Conservation (phyloP, 2,113 vertebrate genomes). For the Oncorhynchus nerka region DNA sequence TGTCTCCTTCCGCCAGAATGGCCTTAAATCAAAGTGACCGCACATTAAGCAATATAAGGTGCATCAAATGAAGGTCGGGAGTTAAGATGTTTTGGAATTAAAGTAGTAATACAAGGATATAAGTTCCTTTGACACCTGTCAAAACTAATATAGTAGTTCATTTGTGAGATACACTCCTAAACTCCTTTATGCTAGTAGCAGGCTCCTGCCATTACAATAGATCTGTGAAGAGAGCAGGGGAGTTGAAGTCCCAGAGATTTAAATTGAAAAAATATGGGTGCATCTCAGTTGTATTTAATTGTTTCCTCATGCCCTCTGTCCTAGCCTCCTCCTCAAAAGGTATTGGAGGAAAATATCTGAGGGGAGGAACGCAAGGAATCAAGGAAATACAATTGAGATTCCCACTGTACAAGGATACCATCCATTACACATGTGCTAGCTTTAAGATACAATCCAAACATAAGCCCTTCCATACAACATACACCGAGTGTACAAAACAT, state of each 20-base stretch:
- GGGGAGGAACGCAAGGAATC: neutral
- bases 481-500: no score
- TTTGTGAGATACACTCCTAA: no score
- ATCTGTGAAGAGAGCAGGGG: neutral
- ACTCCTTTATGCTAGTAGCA: neutral
- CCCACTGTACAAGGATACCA: no score
- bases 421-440: no score
- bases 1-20: slow-evolving; percentile 17
- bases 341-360: neutral
- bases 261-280: no score
- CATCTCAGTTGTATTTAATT: no score
- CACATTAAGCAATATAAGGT: slow-evolving; percentile 49
- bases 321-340: no score
- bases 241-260: neutral
- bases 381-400: no score
- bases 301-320: no score
- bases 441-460: no score
- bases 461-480: no score
- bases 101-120: slow-evolving; percentile 28
- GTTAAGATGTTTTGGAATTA: slow-evolving; percentile 49
- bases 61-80: slow-evolving; percentile 46
- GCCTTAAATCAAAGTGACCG: slow-evolving; percentile 54
- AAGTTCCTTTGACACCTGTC: slow-evolving; percentile 69
- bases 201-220: slow-evolving; percentile 35
- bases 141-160: slow-evolving; percentile 46